Evolutionary conservation across 1,140 invertebrate species (phyloP).

Genomic region (Trachymyrmex cornetzi): DNA sequence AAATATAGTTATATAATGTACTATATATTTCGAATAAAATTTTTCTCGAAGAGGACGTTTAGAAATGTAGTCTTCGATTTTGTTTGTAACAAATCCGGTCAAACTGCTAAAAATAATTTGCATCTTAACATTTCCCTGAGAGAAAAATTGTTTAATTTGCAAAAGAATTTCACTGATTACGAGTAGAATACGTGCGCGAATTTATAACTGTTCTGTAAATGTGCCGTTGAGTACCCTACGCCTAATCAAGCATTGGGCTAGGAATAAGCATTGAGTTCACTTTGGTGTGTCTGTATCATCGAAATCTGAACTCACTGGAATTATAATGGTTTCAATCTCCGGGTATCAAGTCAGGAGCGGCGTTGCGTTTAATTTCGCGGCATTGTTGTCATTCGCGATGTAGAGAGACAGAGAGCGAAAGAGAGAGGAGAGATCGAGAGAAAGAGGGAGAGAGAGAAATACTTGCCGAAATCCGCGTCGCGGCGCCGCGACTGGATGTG

Average conservation of each 20-base stretch:
- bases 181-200: not conserved
- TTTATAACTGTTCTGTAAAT: not conserved
- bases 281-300: not conserved
- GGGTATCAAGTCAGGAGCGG: slow-evolving; percentile 45
- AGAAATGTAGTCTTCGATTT: not conserved
- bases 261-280: not conserved
- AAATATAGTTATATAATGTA: no score
- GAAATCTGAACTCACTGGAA: slow-evolving; percentile 39
- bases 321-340: slow-evolving; percentile 38
- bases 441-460: slow-evolving; percentile 52
- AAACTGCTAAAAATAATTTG: not conserved
- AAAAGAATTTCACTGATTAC: not conserved
- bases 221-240: not conserved
- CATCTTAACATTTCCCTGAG: not conserved
- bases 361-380: slow-evolving; percentile 55
- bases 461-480: slow-evolving; percentile 62
- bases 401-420: slow-evolving; percentile 1
- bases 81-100: not conserved
- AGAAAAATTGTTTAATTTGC: not conserved
- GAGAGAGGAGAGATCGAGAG: slow-evolving; percentile 48
- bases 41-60: no score
- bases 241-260: not conserved
- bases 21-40: no score
- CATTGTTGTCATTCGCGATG: slow-evolving; percentile 48
- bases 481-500: slow-evolving; percentile 55